Conservation (phyloP, 2,113 vertebrate species). For the Xenus cinereus region DNA sequence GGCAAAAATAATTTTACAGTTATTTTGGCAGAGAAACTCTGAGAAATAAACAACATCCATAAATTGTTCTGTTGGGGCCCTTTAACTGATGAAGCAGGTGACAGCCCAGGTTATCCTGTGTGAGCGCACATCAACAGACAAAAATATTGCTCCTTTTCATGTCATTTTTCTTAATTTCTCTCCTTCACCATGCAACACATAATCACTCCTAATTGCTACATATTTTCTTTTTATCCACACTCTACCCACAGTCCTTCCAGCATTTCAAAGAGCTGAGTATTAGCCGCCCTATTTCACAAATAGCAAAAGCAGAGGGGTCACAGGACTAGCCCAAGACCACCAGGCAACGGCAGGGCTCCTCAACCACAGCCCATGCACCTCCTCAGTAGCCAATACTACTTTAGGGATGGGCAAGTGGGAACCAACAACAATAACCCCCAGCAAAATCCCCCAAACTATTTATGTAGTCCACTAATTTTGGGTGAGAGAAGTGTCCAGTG, state of each 20-base stretch:
- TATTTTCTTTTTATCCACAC: background rate
- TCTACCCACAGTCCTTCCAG: background rate
- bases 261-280: background rate
- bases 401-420: background rate
- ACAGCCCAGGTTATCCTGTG: background rate
- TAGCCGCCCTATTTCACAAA: background rate
- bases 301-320: background rate
- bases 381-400: background rate
- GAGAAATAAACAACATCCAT: background rate
- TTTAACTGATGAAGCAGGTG: background rate
- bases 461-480: background rate
- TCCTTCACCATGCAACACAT: background rate
- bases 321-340: background rate
- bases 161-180: background rate
- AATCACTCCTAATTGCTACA: background rate
- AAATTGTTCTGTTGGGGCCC: background rate
- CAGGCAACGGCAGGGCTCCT: background rate
- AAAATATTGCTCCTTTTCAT: background rate
- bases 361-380: background rate
- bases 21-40: background rate
- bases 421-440: background rate
- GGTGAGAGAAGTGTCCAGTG: background rate
- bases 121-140: background rate
- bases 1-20: background rate
- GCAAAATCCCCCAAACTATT: background rate